Conservation (phyloP, 1,140 invertebrate genomes). For the Heliconius nattereri region DNA sequence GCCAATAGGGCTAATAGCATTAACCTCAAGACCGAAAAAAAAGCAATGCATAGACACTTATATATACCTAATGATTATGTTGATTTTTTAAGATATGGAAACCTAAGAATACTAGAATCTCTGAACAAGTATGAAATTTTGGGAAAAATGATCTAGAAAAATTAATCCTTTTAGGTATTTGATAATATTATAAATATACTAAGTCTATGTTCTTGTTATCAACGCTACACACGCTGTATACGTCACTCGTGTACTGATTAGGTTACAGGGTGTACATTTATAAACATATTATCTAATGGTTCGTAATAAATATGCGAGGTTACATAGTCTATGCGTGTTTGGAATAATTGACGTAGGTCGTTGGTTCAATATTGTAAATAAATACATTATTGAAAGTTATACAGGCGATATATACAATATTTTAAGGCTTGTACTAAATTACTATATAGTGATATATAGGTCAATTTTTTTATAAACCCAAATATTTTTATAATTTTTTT, state of each 20-base stretch:
- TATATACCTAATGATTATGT: no score
- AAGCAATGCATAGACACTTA: no score
- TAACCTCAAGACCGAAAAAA: no score
- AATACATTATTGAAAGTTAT: neutral
- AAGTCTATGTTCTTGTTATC: neutral
- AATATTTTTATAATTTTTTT: no score
- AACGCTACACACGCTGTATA: neutral
- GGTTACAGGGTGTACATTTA: conserved; percentile 9
- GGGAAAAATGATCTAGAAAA: neutral
- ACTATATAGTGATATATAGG: no score
- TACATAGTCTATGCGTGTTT: no score
- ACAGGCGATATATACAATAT: neutral
- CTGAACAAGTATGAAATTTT: neutral
- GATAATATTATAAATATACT: neutral
- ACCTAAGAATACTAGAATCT: neutral
- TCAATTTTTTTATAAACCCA: no score
- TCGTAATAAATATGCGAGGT: neutral
- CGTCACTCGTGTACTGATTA: conserved; percentile 10
- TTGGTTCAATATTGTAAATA: neutral
- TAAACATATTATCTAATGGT: neutral
- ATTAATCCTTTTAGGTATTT: neutral
- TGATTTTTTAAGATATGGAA: no score
- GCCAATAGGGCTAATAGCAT: no score
- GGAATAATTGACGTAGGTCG: neutral
- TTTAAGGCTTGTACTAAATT: no score